Evolutionary conservation across 2,888 invertebrate species (phyloP), one percentile per base, ranked within the genome.

Genomic region (Zeuzera pyrina): DNA sequence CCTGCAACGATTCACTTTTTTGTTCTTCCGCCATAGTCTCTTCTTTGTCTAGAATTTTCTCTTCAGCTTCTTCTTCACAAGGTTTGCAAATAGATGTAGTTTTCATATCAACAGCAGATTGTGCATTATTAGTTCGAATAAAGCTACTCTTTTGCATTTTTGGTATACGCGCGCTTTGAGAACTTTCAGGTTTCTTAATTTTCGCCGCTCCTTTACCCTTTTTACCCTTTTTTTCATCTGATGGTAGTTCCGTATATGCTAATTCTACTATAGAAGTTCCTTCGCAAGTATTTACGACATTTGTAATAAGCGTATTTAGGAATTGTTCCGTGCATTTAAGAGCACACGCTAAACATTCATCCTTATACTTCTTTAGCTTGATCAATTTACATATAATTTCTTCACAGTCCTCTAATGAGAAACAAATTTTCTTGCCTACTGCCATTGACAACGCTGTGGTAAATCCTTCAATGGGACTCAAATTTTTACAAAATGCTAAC

Each of bases 401-500:
- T 40, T 84, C 64, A 19, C 89, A 89, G 5, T 83, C 70, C 1
- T 69, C 55, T 11, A 57, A 42, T 24, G 74, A 60, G 45, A 61
- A 74, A 53, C 88, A 88, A 3, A 84, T 69, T 33, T 65, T 65
- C 48, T 78, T 84, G 1, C 88, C 89, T 6, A 86, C 49, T 11
- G 84, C 78, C 43, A 89, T 65, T 12, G 85, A 77, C 12, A 89
- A 45, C 1, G 88, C 88, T 40, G 84, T 85, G 0, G 68, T 83
- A 31, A 89, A 81, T 1, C 89, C 89, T 43, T 74, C 61, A 3
- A 78, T 59, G 0, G 86, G 83, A 48, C 86, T 66, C 11, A 50
- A 38, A 45, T 73, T 85, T 65, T 89, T 89, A 50, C 89, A 89
- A 46, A 89, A 87, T 12, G 85, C 85, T 36, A 90, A 55, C 16